Evolutionary conservation across 2,797 vertebrate genomes (phyloP).

Genomic region (Discoglossus pictus): DNA sequence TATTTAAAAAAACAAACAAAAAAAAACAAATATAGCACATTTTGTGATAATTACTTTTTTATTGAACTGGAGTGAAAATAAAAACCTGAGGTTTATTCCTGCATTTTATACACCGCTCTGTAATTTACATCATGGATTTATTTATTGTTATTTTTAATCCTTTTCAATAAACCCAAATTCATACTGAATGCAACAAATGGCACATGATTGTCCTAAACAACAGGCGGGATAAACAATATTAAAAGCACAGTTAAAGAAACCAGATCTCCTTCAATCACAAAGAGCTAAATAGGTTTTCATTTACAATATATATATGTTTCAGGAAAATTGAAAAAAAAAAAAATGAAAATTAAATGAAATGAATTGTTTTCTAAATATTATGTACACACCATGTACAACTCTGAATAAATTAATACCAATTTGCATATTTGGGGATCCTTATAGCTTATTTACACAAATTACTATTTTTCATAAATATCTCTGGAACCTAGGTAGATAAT

Average conservation of each 20-base stretch:
- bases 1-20: too few relatives aligned
- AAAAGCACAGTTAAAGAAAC: conserved; percentile 76
- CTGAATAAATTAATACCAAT: conserved; percentile 99
- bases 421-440: conserved; percentile 97
- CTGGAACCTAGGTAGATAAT: conserved; percentile 51
- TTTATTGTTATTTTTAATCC: conserved; percentile 12
- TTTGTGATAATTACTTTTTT: conserved; percentile 73
- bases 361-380: conserved; percentile 93
- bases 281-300: conserved; percentile 86
- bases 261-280: conserved; percentile 77
- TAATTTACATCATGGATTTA: conserved; percentile 34
- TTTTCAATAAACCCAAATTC: conserved; percentile 43
- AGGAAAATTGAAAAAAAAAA: conserved; percentile 78
- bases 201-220: conserved; percentile 75
- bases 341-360: conserved; percentile 72
- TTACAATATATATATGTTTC: conserved; percentile 88
- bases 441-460: conserved; percentile 98
- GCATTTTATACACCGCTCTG: conserved; percentile 64
- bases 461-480: conserved; percentile 98
- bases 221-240: conserved; percentile 75
- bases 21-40: conserved; percentile 77
- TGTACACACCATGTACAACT: conserved; percentile 98
- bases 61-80: conserved; percentile 83
- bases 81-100: conserved; percentile 90
- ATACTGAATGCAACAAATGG: conserved; percentile 69